Base-by-base conservation (phyloP, 2,888 invertebrate species). In the Prosapia bicincta region DNA sequence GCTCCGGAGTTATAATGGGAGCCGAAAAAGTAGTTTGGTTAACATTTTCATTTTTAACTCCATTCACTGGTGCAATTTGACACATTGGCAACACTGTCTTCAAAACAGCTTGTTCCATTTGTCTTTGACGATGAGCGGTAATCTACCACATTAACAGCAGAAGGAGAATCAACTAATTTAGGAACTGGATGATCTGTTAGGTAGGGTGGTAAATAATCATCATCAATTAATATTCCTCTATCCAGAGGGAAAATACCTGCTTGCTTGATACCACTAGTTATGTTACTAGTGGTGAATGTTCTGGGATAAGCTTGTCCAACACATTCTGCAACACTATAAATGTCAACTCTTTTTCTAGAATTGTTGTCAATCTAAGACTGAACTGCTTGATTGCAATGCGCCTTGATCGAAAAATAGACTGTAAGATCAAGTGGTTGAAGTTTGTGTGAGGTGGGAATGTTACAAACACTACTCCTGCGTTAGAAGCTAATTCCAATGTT, bases 391-490 rank as follows among this genome's bases (percentile, higher is more conserved):
- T 76, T 77, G 28, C 72, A 78, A 38, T 66, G 75, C 0, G 69
- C 32, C 67, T 78, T 75, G 25, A 76, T 69, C 1, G 82, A 82
- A 10, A 80, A 81, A 77, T 79, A 83, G 20, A 82, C 77, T 25
- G 80, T 74, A 71, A 81, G 70, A 78, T 82, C 82, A 69, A 83
- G 79, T 10, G 84, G 85, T 77, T 85, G 85, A 32, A 85, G 74
- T 78, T 83, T 84, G 77, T 84, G 83, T 54, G 82, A 82, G 73
- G 82, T 83, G 80, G 84, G 71, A 85, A 81, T 13, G 84, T 84
- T 26, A 85, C 76, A 78, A 85, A 79, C n/a, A 83, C 83, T 20
- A 85, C 82, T 13, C 84, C 69, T 83, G n/a, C n/a, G n/a, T n/a
- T n/a, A n/a, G n/a, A n/a, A n/a, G n/a, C n/a, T n/a, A n/a, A n/a